A percentile compares a stretch with the other conserved stretches of the same genome.
These are phyloP conservation scores for Sterrhoptilus dennistouni DNA, from an alignment of 2,113 vertebrate species.

Conservation along the genomic window DNA sequence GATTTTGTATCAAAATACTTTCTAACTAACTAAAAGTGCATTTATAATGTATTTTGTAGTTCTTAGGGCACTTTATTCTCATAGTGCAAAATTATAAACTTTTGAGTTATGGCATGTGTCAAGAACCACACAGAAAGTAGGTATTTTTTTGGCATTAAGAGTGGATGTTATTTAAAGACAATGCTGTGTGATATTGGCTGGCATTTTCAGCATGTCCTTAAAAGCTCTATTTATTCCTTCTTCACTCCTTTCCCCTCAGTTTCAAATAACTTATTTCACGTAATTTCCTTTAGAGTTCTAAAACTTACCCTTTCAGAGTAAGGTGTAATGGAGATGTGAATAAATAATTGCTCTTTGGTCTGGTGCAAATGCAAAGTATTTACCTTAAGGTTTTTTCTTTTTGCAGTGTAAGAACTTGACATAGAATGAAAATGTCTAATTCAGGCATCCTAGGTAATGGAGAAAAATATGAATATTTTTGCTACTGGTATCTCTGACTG, in stretches of 20 bases:
- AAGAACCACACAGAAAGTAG: not conserved
- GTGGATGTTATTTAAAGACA: not conserved
- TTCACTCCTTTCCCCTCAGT: not conserved
- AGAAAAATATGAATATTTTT: not conserved
- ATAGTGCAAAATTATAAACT: not conserved
- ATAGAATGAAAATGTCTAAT: not conserved
- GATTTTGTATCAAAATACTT: not conserved
- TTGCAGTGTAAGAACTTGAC: not conserved
- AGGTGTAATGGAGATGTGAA: not conserved
- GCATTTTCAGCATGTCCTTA: not conserved
- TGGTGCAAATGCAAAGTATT: not conserved
- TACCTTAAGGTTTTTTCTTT: not conserved
- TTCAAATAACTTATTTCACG: not conserved
- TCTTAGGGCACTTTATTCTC: not conserved
- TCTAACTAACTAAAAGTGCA: not conserved
- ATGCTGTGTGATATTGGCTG: not conserved
- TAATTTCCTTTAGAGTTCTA: not conserved
- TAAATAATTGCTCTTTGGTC: not conserved
- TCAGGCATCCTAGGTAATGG: not conserved
- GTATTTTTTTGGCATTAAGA: rapidly evolving
- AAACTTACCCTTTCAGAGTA: not conserved
- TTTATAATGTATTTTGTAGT: not conserved
- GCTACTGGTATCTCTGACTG: not conserved
- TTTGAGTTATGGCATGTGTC: rapidly evolving
- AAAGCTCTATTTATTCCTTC: not conserved